Evolutionary conservation across 2,888 invertebrate species (phyloP), one percentile per base, ranked within the genome.

Genomic region (Diplazon laetatorius): DNA sequence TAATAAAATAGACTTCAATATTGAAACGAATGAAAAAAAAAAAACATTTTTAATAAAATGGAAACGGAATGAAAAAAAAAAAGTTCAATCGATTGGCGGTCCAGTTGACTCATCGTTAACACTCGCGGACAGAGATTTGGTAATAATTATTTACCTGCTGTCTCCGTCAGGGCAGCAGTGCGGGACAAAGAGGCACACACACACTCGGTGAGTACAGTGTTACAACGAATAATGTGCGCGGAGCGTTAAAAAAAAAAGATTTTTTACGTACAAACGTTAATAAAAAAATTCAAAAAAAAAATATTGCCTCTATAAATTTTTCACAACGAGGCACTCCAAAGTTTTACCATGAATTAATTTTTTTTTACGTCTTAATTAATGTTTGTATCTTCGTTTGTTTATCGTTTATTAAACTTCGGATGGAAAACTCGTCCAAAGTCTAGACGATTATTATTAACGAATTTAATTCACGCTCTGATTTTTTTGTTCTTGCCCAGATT

Each of bases 91-190:
- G 12, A 42, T 60, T 60, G 42, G 57, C 30, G 35, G 44, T 20
- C 20, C 6, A 30, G 30, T 0, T 22, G n/a, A 60, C 16, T 55
- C 65, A 30, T 72, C 57, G 48, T 75, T 50, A 30, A 48, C n/a
- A n/a, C 55, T 63, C 76, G 72, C 66, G 60, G 75, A 69, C 74
- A 48, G 82, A 82, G 80, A 85, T 55, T 78, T 81, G 79, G 75
- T 66, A 66, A 39, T 70, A 55, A 79, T 87, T 89, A 89, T 87
- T 91, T 91, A 91, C 91, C 90, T 91, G 90, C 90, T 91, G 90
- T 89, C 90, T 90, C 90, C 90, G 84, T 87, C 88, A 89, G 88
- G 90, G 88, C 89, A 91, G 90, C 90, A 90, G 90, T 88, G 78
- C 55, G 84, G 86, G 86, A 87, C 85, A 89, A 88, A 89, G 88